Evolutionary conservation across 2,797 vertebrate species (phyloP).

Genomic region (Enteromius treurensis): DNA sequence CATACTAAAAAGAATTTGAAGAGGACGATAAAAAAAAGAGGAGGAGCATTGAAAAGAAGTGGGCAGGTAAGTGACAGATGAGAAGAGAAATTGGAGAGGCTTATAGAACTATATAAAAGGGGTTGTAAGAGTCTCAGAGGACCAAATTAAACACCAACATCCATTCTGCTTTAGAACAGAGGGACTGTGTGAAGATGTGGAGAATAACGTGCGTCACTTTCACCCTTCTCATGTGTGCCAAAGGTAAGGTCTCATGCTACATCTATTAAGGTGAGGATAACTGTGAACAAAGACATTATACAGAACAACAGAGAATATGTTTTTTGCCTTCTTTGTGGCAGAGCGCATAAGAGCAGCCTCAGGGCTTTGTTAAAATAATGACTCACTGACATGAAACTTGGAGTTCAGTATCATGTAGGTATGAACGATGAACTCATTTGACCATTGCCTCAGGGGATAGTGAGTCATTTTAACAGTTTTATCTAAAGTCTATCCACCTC

Average conservation of each 20-base stretch:
- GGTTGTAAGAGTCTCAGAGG: background rate
- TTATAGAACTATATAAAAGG: conserved; percentile 11
- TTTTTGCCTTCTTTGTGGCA: background rate
- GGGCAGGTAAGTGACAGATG: background rate
- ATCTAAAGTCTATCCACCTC: background rate
- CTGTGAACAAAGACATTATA: background rate
- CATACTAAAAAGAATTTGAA: background rate
- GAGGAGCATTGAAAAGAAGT: background rate
- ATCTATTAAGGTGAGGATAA: background rate
- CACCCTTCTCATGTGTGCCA: conserved; percentile 20
- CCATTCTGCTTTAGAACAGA: background rate
- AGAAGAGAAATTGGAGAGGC: background rate
- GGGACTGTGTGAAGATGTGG: conserved; percentile 43
- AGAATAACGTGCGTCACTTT: conserved; percentile 20
- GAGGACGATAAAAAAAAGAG: background rate
- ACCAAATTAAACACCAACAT: background rate
- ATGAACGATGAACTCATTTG: background rate
- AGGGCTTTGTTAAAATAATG: background rate
- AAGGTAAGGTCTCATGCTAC: conserved; percentile 38
- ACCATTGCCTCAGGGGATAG: background rate
- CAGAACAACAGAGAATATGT: background rate
- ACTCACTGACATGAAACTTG: background rate
- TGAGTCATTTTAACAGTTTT: background rate
- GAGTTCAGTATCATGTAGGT: background rate
- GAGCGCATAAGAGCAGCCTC: background rate